A percentile compares a stretch with the other conserved stretches of the same genome.
phyloP scores from a whole-genome alignment of 2,888 invertebrate genomes.

The Nomada fucata region DNA sequence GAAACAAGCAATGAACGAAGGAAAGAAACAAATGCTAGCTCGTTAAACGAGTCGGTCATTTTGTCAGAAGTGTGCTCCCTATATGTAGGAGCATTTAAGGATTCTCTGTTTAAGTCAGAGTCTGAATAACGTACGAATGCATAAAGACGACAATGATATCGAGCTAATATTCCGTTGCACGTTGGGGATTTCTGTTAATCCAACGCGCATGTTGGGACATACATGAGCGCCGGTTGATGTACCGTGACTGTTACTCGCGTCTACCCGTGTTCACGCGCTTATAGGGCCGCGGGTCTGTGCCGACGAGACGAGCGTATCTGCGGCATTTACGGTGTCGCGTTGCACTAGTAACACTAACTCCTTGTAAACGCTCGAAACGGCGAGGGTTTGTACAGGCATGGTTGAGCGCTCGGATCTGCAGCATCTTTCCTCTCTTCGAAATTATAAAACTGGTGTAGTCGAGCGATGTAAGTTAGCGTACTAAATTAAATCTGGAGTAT shows the following conservation, averaged over 20 bases:
- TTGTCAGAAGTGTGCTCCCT: conserved; percentile 20
- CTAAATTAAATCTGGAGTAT: too few species aligned
- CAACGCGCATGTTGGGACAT: conserved; percentile 77
- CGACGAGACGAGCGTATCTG: conserved; percentile 12
- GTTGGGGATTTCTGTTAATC: conserved; percentile 76
- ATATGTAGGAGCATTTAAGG: neutral
- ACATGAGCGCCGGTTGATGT: conserved; percentile 70
- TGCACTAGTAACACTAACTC: conserved; percentile 27
- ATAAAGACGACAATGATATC: conserved; percentile 74
- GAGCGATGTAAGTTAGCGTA: neutral
- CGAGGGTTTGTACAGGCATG: neutral
- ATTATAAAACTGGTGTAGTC: neutral
- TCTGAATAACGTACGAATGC: conserved; percentile 17
- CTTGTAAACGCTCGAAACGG: conserved; percentile 48
- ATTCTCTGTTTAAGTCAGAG: neutral
- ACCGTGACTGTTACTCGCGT: conserved; percentile 46
- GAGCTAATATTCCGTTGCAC: conserved; percentile 76
- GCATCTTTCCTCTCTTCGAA: neutral
- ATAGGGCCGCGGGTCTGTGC: neutral
- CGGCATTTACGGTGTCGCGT: conserved; percentile 52
- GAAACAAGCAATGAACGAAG: conserved; percentile 31
- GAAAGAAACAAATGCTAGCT: conserved; percentile 29
- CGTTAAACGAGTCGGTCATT: conserved; percentile 28
- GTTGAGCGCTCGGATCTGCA: neutral
- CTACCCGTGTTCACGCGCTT: conserved; percentile 36